Evolutionary conservation across 1,140 invertebrate genomes (phyloP).

Genomic region (Pomacea maculata): DNA sequence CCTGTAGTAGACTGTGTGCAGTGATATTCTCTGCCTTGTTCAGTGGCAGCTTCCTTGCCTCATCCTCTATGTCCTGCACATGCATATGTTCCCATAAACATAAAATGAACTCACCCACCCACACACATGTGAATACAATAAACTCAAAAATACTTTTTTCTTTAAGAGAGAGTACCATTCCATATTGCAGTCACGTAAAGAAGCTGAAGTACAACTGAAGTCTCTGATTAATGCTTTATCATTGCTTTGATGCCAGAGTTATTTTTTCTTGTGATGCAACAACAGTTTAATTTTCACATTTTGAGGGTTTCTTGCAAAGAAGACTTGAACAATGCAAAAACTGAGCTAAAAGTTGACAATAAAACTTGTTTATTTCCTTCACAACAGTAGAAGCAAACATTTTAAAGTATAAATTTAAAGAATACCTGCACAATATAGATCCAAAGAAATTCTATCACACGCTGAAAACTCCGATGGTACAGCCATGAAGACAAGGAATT

Average conservation of each 20-base stretch:
- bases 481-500: constrained; percentile 49
- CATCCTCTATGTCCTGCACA: constrained; percentile 50
- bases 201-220: too few relatives aligned
- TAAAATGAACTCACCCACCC: background rate
- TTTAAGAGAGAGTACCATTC: too few relatives aligned
- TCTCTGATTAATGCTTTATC: too few relatives aligned
- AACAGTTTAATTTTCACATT: too few relatives aligned
- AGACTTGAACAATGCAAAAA: too few relatives aligned
- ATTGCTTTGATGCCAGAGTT: too few relatives aligned
- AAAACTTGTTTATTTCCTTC: too few relatives aligned
- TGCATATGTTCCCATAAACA: background rate
- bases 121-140: background rate
- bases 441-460: constrained; percentile 53
- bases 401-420: background rate
- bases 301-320: too few relatives aligned
- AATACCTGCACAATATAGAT: constrained; percentile 53
- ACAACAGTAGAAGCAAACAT: background rate
- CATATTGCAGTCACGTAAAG: too few relatives aligned
- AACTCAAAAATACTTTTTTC: too few relatives aligned
- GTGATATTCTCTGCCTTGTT: constrained; percentile 21
- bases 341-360: too few relatives aligned
- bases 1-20: constrained; percentile 42
- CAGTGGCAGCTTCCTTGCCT: constrained; percentile 38
- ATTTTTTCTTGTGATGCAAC: too few relatives aligned
- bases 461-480: constrained; percentile 42